Base-by-base conservation (phyloP, 1,140 invertebrate species). In the Pinna nobilis region DNA sequence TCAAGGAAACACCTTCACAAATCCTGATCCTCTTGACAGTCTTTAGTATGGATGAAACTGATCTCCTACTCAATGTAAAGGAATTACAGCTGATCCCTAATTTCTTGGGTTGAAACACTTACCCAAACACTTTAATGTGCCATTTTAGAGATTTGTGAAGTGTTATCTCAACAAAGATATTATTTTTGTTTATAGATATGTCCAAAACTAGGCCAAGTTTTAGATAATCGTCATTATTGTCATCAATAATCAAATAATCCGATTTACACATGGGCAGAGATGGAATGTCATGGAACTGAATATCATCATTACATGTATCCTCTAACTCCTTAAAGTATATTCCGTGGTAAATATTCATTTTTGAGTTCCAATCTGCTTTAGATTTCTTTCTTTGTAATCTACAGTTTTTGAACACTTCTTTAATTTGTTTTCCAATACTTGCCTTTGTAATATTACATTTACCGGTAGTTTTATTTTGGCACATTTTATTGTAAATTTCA, bases 391-490 rank as follows among this genome's bases (percentile, higher is more conserved):
- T 57, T 1, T 57, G 25, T 57, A 33, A 23, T 30, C n/a, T 30
- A 1, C 25, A 9, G 11, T 57, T 23, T 13, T 57, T 57, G 30
- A 57, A 57, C 5, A 23, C 15, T 33, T 57, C 32, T 33, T 57
- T 57, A 30, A 57, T 33, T 57, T 57, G 6, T 57, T 57, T 57
- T 57, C 53, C 53, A 30, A 57, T n/a, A 9, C 15, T 6, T 30
- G n/a, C 30, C 1, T 18, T 57, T 25, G 20, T 9, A 30, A 57
- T 57, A 1, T 30, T 28, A 18, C 25, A 23, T 39, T 50, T 25
- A n/a, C n/a, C n/a, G n/a, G n/a, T n/a, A n/a, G n/a, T n/a, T n/a
- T n/a, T n/a, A n/a, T n/a, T n/a, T n/a, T n/a, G n/a, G n/a, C n/a
- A n/a, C 49, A 50, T 50, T 3, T n/a, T 50, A 23, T 50, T 50